Percentiles rank a stretch among this genome's conserved stretches.
phyloP scores from a whole-genome alignment of 1,140 invertebrate genomes.

The Glossosoma conforme region DNA sequence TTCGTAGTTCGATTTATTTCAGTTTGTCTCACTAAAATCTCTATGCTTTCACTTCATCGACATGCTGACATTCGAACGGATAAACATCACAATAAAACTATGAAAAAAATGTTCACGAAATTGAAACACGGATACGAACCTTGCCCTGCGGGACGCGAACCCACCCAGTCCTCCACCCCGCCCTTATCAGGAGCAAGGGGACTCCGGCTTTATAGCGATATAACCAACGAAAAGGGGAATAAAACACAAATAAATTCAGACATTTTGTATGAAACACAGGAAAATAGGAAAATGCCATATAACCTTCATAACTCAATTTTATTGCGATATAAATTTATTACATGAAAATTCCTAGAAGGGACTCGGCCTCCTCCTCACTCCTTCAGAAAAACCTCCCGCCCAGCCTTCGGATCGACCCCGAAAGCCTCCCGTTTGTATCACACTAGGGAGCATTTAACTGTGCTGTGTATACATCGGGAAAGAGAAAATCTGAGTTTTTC shows the following conservation, averaged over 20 bases:
- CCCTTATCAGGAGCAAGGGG: constrained; percentile 8
- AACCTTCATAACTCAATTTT: constrained; percentile 34
- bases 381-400: constrained; percentile 2
- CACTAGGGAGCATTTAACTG: constrained; percentile 3
- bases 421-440: no score
- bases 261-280: constrained; percentile 33
- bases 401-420: not conserved
- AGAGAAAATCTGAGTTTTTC: constrained; percentile 31
- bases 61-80: no score
- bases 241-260: constrained; percentile 33
- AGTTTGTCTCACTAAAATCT: no score
- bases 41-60: no score
- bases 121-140: constrained; percentile 15
- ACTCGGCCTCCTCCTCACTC: not conserved
- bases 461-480: no score
- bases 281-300: constrained; percentile 33
- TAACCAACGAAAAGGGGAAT: constrained; percentile 32
- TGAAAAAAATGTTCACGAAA: constrained; percentile 19
- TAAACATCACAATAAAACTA: constrained; percentile 18
- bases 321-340: constrained; percentile 33
- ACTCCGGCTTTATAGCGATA: constrained; percentile 27
- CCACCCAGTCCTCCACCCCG: not conserved
- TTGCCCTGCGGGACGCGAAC: no score
- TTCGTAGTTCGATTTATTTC: no score
- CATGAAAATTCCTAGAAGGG: constrained; percentile 32